Evolutionary conservation across 2,888 invertebrate genomes (phyloP), one percentile per base, ranked within the genome.

Genomic region (Dryobota labecula): DNA sequence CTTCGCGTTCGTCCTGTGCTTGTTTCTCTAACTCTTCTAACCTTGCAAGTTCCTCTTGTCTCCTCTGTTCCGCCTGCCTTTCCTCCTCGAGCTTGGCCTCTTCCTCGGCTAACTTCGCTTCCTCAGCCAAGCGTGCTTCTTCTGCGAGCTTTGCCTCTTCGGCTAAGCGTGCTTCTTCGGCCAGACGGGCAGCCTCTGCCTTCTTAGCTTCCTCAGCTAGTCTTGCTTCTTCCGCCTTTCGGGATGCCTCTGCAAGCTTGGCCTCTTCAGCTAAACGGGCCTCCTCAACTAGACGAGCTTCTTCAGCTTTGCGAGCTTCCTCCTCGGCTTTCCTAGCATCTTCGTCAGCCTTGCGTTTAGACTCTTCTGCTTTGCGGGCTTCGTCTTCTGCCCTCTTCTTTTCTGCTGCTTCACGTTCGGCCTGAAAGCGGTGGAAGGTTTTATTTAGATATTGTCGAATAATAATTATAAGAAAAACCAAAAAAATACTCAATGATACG

Each of bases 1-100:
- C 97, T 92, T 97, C 97, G 36, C 96, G 96, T 86, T 97, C 97
- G 87, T 97, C 97, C 87, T 97, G 96, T 1, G 97, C 97, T 85
- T 97, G 96, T 84, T 95, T 96, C 70, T 97, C 97, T 54, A 97
- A 92, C 88, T 97, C 97, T 85, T 96, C 97, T 78, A 97, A 91
- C 78, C 96, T 94, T 13, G 96, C 92, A 53, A 96, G 92, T 87
- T 96, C 96, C 80, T 96, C 96, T 85, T 96, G 96, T 68, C 96
- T 96, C 79, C 92, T 96, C 88, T 96, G 96, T 91, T 95, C 95
- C 2, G 94, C 95, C 76, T 92, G 86, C 82, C 96, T 89, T 73
- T 94, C 94, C 92, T 94, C 97, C 73, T 92, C 95, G 75, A 65
- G 85, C 30, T 62, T 72, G 41, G 85, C 90, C 51, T 78, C 93